Conservation (phyloP, 2,797 vertebrate species). For the Lepilemur septentrionalis region DNA sequence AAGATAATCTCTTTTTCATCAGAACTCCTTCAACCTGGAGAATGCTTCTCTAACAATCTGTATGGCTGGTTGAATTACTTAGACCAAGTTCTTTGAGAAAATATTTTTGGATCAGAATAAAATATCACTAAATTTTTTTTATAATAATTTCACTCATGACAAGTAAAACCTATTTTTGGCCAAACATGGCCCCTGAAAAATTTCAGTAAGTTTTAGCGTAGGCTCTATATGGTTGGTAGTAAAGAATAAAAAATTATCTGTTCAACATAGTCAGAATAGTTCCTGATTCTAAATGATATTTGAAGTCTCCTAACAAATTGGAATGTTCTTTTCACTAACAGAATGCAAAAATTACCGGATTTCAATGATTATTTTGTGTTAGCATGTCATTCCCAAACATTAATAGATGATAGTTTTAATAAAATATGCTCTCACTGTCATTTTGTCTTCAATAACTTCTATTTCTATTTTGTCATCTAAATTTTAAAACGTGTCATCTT, state of each 20-base stretch:
- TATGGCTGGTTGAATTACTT: background rate
- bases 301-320: background rate
- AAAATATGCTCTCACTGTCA: background rate
- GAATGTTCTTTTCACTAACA: background rate
- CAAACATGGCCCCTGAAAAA: background rate
- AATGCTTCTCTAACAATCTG: background rate
- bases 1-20: background rate
- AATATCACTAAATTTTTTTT: background rate
- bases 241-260: background rate
- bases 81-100: background rate
- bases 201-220: background rate
- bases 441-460: slow-evolving; percentile 27
- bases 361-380: slow-evolving; percentile 1
- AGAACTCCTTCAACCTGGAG: background rate
- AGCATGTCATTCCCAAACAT: background rate
- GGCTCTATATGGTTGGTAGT: background rate
- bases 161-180: background rate
- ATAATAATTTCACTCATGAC: background rate
- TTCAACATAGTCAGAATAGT: background rate
- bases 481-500: background rate
- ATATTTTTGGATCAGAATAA: background rate
- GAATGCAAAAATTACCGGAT: background rate
- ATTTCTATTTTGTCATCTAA: slow-evolving; percentile 37
- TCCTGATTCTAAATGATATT: background rate
- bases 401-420: background rate